Evolutionary conservation across 2,888 invertebrate species (phyloP), one percentile per base, ranked within the genome.

Genomic region (Amitus sp.): DNA sequence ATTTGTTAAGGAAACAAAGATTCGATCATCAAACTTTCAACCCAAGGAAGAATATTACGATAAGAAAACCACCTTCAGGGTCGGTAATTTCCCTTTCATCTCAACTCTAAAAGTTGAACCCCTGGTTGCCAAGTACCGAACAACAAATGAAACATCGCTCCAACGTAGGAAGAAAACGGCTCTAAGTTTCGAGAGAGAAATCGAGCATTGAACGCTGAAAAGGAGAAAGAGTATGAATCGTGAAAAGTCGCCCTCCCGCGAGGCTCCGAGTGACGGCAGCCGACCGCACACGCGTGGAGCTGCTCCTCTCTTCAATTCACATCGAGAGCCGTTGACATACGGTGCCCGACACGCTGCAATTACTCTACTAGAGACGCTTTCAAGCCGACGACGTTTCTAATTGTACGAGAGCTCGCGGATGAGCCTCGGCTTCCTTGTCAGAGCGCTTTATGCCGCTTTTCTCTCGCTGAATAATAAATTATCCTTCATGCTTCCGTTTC

Each of bases 281-380:
- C 42, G 42, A 42, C 42, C 42, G 19, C 42, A 19, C 18, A n/a
- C 20, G 12, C 7, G 20, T 20, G n/a, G 12, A 37, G 15, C 34
- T 56, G 47, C 61, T 56, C 52, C 56, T 52, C 56, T 52, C 61
- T 56, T 62, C 61, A 52, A 52, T 55, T 49, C 55, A 47, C 50
- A 60, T 56, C 52, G 60, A 61, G 23, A 62, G 54, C 56, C 49
- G 63, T 59, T 62, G 63, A 64, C 58, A 64, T 46, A 33, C 42
- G 45, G 45, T 43, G 37, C 57, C 47, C 57, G 58, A 58, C 59
- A 47, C 48, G 42, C 53, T 50, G 49, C 57, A 64, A 64, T 64
- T 60, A 50, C 56, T 54, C 49, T 34, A 42, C 28, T 42, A 39
- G 42, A 45, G 45, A 30, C 43, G 34, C 51, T 51, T 47, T 51